phyloP scores from a whole-genome alignment of 2,888 invertebrate genomes.

The Philaethria dido region DNA sequence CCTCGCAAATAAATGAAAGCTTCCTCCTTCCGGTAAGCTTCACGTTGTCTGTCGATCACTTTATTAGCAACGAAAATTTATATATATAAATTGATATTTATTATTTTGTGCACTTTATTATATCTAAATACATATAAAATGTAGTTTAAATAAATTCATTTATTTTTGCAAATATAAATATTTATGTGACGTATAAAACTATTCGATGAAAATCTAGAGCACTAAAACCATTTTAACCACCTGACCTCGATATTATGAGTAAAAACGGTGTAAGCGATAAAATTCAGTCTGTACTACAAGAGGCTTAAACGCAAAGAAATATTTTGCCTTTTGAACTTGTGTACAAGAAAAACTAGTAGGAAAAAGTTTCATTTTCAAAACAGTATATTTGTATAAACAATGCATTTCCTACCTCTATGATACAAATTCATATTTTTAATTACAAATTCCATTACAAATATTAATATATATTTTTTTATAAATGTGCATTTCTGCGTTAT shows the following conservation, averaged over 20 bases:
- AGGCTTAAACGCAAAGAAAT: slow-evolving; percentile 15
- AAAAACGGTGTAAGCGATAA: slow-evolving; percentile 22
- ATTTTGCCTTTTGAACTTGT: background rate
- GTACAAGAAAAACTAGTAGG: background rate
- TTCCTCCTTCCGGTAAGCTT: too few relatives aligned
- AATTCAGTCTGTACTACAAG: slow-evolving; percentile 23
- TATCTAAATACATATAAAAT: too few relatives aligned
- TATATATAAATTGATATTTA: too few relatives aligned
- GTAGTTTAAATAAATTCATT: too few relatives aligned
- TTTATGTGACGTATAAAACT: slow-evolving; percentile 1
- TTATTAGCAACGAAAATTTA: too few relatives aligned
- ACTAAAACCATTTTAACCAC: slow-evolving; percentile 10
- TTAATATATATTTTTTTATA: too few relatives aligned
- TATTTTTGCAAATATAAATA: too few relatives aligned
- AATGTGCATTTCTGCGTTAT: too few relatives aligned
- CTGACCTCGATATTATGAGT: slow-evolving; percentile 23
- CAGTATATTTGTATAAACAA: background rate
- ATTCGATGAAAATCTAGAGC: slow-evolving; percentile 19
- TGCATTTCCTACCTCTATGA: background rate
- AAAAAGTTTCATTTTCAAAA: background rate
- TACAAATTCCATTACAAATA: too few relatives aligned
- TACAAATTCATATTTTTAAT: background rate
- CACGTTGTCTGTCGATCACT: too few relatives aligned
- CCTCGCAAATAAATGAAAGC: too few relatives aligned
- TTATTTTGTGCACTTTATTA: too few relatives aligned